These are phyloP conservation scores for Peromyscus nudipes DNA, from an alignment of 2,797 vertebrate genomes.

Conservation along the genomic window DNA sequence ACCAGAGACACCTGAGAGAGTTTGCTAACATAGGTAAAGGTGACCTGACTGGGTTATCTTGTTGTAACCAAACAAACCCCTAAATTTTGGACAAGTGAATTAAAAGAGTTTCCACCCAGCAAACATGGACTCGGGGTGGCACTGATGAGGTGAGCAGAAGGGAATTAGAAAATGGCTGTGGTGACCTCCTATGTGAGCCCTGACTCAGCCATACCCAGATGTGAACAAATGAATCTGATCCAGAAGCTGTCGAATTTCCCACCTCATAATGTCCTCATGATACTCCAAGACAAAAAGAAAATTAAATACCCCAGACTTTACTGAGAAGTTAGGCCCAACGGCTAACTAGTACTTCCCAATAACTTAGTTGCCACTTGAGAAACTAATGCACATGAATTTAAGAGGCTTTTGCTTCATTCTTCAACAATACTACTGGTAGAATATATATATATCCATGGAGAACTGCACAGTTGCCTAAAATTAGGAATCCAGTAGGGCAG, in stretches of 20 bases:
- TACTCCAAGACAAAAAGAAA: background rate
- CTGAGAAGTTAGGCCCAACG: constrained; percentile 1
- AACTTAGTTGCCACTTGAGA: constrained; percentile 28
- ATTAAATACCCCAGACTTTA: background rate
- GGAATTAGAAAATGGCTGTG: background rate
- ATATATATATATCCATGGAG: too few relatives aligned
- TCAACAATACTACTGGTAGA: background rate
- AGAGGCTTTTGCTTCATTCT: background rate
- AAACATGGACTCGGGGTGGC: background rate
- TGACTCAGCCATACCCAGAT: background rate
- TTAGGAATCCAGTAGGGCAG: background rate
- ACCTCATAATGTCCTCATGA: background rate
- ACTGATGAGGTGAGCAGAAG: background rate
- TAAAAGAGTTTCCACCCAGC: background rate
- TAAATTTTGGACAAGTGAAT: background rate
- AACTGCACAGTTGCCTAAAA: background rate
- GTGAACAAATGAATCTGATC: background rate
- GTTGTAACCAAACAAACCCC: background rate
- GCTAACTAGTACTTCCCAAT: background rate
- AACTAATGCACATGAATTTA: background rate
- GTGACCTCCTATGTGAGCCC: background rate
- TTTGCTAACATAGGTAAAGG: background rate
- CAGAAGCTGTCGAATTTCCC: background rate
- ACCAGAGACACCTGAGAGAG: background rate
- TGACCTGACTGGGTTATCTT: too few relatives aligned